Base-by-base conservation (phyloP, 2,797 vertebrate genomes). In the Danio choprae region DNA sequence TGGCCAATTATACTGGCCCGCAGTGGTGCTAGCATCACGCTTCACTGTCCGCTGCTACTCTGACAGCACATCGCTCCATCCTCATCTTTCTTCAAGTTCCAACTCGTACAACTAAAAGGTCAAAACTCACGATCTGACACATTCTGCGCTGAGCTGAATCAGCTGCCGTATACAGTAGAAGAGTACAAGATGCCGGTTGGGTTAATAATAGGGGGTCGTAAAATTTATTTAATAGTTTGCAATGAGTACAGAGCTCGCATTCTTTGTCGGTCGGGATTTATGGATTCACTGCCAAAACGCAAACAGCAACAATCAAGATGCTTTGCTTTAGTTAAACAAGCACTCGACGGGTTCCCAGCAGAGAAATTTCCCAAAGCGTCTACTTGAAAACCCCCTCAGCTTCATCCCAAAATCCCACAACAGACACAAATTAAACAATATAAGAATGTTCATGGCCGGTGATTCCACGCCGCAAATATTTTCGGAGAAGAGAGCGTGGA, bases 1-100 rank as follows among this genome's bases (percentile, higher is more conserved):
- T 59, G 82, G 87, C 84, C 86, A 88, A 89, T 92, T 86, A 29
- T 29, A 84, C 86, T 75, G 53, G 53, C 77, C 86, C 69, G 4
- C 82, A 83, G 87, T 78, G 75, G 50, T 68, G 72, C 16, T 40
- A 29, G 82, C 70, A 69, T 41, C 38, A 20, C 22, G 36, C 62
- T 16, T 55, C 71, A 60, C 44, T 75, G 44, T 38, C 58, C 51
- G 5, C 29, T 65, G 58, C 65, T 56, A 68, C 67, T 59, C 48
- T 40, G 69, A 82, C 12, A 40, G 29, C 55, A 51, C 46, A 69
- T 51, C 63, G 55, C 60, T 77, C 75, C 41, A 13, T 46, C 6
- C 6, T 63, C 44, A 44, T 48, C 46, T 48, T 65, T 72, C 62
- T 64, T 64, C 53, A 65, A 69, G 29, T 77, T 79, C 74, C 13